Conservation (phyloP, 2,113 vertebrate species). For the Jaculus jaculus region DNA sequence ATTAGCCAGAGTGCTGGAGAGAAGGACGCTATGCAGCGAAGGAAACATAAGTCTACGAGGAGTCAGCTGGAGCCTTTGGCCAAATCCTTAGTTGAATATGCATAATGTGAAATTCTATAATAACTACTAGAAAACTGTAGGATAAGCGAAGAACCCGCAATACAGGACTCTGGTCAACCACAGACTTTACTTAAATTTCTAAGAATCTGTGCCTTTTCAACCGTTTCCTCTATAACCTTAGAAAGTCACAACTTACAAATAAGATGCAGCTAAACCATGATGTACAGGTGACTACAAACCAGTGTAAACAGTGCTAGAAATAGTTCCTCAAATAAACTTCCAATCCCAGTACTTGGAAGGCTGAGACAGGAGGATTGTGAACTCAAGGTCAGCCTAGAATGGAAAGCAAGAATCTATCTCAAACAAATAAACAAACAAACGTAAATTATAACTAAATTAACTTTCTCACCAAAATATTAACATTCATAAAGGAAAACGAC, state of each 20-base stretch:
- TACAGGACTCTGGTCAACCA: background rate
- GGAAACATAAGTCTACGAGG: background rate
- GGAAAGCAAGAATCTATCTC: background rate
- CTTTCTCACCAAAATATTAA: background rate
- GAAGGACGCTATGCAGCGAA: background rate
- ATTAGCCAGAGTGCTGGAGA: background rate
- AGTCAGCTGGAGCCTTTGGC: background rate
- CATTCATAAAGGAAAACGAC: background rate
- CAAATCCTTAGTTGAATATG: background rate
- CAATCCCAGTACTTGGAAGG: background rate
- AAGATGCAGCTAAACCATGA: background rate
- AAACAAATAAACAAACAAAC: background rate
- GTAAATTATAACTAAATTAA: background rate
- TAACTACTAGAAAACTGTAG: background rate
- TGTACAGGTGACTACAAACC: background rate
- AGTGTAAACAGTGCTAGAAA: background rate
- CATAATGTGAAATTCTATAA: background rate
- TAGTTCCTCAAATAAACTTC: background rate
- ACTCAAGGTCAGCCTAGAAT: background rate
- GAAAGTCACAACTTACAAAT: background rate
- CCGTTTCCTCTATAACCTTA: background rate
- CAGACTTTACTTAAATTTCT: background rate
- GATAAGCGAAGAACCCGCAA: background rate
- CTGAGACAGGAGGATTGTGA: background rate
- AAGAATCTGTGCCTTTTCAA: constrained; percentile 21